phyloP scores from a whole-genome alignment of 2,113 vertebrate genomes.

The Parus major region DNA sequence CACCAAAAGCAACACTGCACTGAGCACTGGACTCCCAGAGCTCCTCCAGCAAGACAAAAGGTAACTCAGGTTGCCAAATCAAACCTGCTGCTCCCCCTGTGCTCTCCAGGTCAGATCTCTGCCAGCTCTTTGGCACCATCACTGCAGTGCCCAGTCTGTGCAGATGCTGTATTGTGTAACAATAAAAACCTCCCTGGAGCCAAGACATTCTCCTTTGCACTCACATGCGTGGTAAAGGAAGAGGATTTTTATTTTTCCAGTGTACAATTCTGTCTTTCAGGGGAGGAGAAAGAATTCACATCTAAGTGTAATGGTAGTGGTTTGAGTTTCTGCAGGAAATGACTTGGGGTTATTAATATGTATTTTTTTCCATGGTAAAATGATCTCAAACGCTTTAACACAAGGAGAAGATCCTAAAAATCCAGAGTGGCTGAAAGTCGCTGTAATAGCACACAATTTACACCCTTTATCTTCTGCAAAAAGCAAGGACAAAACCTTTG shows the following conservation, averaged over 20 bases:
- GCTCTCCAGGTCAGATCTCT: neutral
- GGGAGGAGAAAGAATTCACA: neutral
- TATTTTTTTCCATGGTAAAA: slow-evolving; percentile 17
- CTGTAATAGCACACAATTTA: neutral
- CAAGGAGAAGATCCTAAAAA: neutral
- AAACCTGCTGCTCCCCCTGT: neutral
- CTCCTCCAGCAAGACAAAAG: neutral
- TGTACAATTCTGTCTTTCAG: neutral
- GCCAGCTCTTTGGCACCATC: neutral
- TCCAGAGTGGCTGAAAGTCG: neutral
- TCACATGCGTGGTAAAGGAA: neutral
- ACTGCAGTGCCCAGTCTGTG: neutral
- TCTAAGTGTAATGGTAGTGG: neutral
- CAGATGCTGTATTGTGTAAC: neutral
- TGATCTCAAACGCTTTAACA: neutral
- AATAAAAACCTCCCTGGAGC: neutral
- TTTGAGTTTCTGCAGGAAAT: slow-evolving; percentile 32
- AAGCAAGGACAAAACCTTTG: neutral
- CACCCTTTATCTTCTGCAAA: neutral
- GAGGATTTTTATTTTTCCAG: neutral
- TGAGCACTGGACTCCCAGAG: neutral
- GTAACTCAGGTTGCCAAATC: neutral
- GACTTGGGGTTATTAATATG: neutral
- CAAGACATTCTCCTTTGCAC: neutral
- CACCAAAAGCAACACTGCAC: neutral